Evolutionary conservation across 2,797 vertebrate genomes (phyloP).

Genomic region (Poeciliopsis paucimaculata): DNA sequence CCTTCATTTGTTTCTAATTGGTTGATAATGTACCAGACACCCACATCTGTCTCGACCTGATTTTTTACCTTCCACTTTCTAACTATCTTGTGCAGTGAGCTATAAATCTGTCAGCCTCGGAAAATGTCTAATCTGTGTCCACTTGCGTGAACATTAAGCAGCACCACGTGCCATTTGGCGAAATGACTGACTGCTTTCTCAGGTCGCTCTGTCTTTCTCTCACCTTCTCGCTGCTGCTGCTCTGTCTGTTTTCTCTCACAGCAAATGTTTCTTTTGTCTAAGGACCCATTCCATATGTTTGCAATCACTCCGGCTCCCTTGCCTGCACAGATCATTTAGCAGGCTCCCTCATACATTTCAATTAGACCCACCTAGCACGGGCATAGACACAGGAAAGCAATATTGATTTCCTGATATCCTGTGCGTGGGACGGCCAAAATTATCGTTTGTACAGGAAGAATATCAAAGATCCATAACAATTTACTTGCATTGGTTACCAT

Average conservation of each 20-base stretch:
- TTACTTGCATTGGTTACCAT: slow-evolving; percentile 46
- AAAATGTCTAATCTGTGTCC: slow-evolving; percentile 32
- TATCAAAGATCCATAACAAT: slow-evolving; percentile 73
- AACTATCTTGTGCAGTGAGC: slow-evolving; percentile 34
- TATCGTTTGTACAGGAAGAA: slow-evolving; percentile 63
- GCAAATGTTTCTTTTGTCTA: slow-evolving; percentile 79
- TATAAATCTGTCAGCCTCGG: slow-evolving; percentile 43
- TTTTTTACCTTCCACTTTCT: slow-evolving; percentile 24
- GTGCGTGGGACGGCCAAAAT: slow-evolving; percentile 65
- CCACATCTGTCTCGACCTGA: slow-evolving; percentile 23
- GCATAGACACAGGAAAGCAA: slow-evolving; percentile 66
- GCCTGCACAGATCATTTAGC: slow-evolving; percentile 78
- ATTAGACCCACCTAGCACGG: slow-evolving; percentile 74
- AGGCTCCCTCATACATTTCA: slow-evolving; percentile 79
- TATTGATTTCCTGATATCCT: slow-evolving; percentile 78
- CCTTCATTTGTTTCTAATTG: slow-evolving; percentile 58
- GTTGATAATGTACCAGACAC: slow-evolving; percentile 45
- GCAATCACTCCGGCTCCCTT: slow-evolving; percentile 72
- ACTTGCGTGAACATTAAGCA: slow-evolving; percentile 32
- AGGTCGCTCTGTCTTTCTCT: slow-evolving; percentile 3
- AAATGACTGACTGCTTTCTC: slow-evolving; percentile 9
- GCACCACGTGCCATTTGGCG: neutral
- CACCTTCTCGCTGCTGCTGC: slow-evolving; percentile 32
- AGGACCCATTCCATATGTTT: slow-evolving; percentile 79
- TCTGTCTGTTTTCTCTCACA: slow-evolving; percentile 48